These are phyloP conservation scores for Leptinotarsa defecta DNA, from an alignment of 1,140 invertebrate genomes.

Conservation along the genomic window DNA sequence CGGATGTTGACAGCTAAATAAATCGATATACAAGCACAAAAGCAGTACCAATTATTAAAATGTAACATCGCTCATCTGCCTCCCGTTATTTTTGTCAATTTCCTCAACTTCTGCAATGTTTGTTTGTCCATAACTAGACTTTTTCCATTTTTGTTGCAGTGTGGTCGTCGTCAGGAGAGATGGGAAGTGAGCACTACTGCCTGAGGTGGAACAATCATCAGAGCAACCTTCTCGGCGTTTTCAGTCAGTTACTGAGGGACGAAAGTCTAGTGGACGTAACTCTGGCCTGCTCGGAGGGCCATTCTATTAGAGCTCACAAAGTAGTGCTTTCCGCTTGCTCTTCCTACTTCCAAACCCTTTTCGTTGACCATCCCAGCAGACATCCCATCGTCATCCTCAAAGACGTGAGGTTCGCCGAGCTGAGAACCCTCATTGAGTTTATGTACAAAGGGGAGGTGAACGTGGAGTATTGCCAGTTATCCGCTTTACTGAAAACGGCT, in stretches of 20 bases:
- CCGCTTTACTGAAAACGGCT: slow-evolving; percentile 87
- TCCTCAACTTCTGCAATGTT: too few species aligned
- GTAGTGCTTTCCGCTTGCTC: slow-evolving; percentile 93
- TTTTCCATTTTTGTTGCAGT: slow-evolving; percentile 63
- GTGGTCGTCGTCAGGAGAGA: slow-evolving; percentile 78
- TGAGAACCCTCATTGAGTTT: slow-evolving; percentile 90
- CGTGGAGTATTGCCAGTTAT: slow-evolving; percentile 90
- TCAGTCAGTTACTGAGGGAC: slow-evolving; percentile 91
- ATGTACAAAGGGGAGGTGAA: slow-evolving; percentile 96
- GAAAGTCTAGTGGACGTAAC: slow-evolving; percentile 94
- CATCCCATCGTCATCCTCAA: slow-evolving; percentile 93
- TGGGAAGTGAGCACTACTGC: slow-evolving; percentile 95
- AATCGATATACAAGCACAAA: too few species aligned
- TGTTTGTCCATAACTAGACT: too few species aligned
- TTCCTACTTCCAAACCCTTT: slow-evolving; percentile 90
- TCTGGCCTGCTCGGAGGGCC: slow-evolving; percentile 90
- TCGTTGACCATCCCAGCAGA: slow-evolving; percentile 85
- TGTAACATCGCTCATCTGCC: too few species aligned
- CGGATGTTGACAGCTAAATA: too few species aligned
- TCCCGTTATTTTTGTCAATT: too few species aligned
- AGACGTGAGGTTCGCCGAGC: slow-evolving; percentile 87
- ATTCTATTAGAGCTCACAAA: slow-evolving; percentile 92
- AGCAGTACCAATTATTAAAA: too few species aligned
- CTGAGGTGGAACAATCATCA: slow-evolving; percentile 96
- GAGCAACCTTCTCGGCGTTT: slow-evolving; percentile 92